These are phyloP conservation scores for Athalia circularis DNA, from an alignment of 2,888 invertebrate species.

Conservation along the genomic window DNA sequence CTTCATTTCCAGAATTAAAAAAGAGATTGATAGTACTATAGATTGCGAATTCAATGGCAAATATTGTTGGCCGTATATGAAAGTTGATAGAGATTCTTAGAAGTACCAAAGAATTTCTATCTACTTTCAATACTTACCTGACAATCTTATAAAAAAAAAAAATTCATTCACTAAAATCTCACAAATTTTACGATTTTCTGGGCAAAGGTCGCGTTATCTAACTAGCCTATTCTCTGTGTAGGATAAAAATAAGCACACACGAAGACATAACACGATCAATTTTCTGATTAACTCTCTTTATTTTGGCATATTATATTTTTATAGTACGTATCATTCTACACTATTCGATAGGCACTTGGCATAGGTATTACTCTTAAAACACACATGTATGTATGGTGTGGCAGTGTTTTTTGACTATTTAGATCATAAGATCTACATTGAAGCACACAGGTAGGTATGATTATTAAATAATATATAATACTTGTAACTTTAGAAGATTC, in stretches of 20 bases:
- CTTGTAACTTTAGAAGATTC: slow-evolving; percentile 22
- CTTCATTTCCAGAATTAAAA: not conserved
- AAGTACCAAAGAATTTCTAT: slow-evolving; percentile 19
- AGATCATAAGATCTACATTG: slow-evolving; percentile 35
- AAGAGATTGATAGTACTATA: not conserved
- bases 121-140: slow-evolving; percentile 42
- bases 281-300: slow-evolving; percentile 62
- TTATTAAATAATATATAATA: slow-evolving; percentile 34
- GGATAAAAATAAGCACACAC: slow-evolving; percentile 46
- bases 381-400: slow-evolving; percentile 34
- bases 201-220: slow-evolving; percentile 39
- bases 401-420: slow-evolving; percentile 40
- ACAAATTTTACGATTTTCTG: slow-evolving; percentile 31
- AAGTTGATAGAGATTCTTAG: slow-evolving; percentile 33
- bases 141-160: slow-evolving; percentile 19
- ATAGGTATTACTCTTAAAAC: slow-evolving; percentile 42
- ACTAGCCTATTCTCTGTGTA: slow-evolving; percentile 45
- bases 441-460: slow-evolving; percentile 29
- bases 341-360: slow-evolving; percentile 41
- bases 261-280: slow-evolving; percentile 44
- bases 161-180: slow-evolving; percentile 27
- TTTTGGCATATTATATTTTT: slow-evolving; percentile 60
- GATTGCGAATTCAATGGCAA: not conserved
- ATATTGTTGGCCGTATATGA: slow-evolving; percentile 20
- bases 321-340: slow-evolving; percentile 42